phyloP scores from a whole-genome alignment of 2,797 vertebrate genomes.

The Loris lydekkerianus region DNA sequence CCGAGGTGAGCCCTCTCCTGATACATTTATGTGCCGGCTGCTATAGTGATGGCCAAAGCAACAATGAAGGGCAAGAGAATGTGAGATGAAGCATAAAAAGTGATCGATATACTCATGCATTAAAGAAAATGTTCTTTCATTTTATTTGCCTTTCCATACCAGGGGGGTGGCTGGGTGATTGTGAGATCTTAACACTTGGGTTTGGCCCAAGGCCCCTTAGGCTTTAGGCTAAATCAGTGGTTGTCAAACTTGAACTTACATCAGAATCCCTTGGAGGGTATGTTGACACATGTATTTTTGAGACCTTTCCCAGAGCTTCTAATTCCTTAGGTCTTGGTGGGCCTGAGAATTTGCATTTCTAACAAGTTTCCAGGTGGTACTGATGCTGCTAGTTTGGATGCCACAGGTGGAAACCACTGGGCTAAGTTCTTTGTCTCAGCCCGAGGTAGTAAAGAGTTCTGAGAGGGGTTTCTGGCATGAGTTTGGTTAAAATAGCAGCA shows the following conservation, averaged over 20 bases:
- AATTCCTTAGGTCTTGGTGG: neutral
- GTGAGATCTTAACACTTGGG: neutral
- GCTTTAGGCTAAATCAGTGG: neutral
- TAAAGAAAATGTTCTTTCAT: neutral
- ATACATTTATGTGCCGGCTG: neutral
- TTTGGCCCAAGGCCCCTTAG: neutral
- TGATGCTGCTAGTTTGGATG: neutral
- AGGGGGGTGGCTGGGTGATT: neutral
- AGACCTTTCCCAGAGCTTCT: neutral
- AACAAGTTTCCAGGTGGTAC: neutral
- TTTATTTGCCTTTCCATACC: neutral
- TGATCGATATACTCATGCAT: neutral
- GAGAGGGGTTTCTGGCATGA: neutral
- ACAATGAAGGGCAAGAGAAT: neutral
- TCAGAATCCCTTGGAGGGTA: neutral
- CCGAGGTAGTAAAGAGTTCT: neutral
- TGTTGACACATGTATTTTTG: neutral
- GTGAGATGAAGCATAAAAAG: neutral
- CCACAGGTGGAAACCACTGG: neutral
- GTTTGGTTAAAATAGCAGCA: neutral
- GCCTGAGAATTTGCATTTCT: neutral
- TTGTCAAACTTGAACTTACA: neutral
- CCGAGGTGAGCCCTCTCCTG: neutral
- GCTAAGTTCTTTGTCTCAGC: neutral
- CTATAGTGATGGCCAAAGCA: fast-evolving